Conservation (phyloP, 2,113 vertebrate genomes). For the Myxocyprinus asiaticus region DNA sequence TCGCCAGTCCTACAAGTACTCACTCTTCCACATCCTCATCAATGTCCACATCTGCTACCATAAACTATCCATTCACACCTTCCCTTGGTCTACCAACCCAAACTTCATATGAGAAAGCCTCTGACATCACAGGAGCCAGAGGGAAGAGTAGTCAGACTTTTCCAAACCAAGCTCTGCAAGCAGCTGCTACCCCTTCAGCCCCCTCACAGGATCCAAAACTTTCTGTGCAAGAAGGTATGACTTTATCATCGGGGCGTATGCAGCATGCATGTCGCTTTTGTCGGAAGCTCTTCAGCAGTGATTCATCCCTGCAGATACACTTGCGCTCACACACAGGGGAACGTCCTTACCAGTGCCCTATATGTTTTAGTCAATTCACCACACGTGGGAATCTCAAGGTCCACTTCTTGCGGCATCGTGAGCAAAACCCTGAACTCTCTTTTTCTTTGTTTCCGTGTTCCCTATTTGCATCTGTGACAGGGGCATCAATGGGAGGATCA, state of each 20-base stretch:
- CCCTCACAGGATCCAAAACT: constrained; percentile 64
- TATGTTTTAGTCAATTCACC: constrained; percentile 90
- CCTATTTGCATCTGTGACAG: constrained; percentile 62
- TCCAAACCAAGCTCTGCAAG: constrained; percentile 62
- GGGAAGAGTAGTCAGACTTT: constrained; percentile 65
- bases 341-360: constrained; percentile 88
- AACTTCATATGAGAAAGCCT: constrained; percentile 79
- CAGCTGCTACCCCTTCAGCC: constrained; percentile 53
- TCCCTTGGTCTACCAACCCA: constrained; percentile 70
- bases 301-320: constrained; percentile 91
- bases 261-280: constrained; percentile 88
- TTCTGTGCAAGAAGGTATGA: constrained; percentile 22
- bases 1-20: constrained; percentile 53
- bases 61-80: constrained; percentile 67
- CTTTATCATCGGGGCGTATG: constrained; percentile 53
- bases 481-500: constrained; percentile 56
- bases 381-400: constrained; percentile 91
- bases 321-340: constrained; percentile 90
- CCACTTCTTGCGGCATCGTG: constrained; percentile 88
- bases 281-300: constrained; percentile 87
- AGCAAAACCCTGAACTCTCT: constrained; percentile 88
- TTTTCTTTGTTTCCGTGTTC: constrained; percentile 84
- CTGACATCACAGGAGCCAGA: constrained; percentile 64
- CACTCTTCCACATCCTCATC: constrained; percentile 60
- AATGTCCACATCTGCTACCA: constrained; percentile 59